phyloP scores from a whole-genome alignment of 2,797 vertebrate genomes.

The Saxicola maurus region DNA sequence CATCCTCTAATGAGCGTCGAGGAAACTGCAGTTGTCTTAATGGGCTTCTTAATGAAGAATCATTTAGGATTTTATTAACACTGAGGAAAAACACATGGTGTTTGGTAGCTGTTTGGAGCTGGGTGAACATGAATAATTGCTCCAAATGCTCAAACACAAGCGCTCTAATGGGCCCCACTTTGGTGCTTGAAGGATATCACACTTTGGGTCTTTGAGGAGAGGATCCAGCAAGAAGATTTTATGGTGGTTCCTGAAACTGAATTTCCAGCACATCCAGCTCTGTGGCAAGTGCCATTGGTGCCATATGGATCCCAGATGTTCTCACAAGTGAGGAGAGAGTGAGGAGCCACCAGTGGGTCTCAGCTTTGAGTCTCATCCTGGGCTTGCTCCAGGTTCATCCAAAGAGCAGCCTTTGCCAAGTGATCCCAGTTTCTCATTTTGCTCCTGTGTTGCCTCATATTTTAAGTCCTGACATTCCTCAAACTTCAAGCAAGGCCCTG shows the following conservation, averaged over 20 bases:
- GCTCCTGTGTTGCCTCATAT: neutral
- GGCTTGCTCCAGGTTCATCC: neutral
- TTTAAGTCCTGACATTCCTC: neutral
- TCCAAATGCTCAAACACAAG: constrained; percentile 37
- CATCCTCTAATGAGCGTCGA: constrained; percentile 68
- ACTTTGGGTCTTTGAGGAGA: neutral
- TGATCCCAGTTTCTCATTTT: neutral
- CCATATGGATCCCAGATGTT: neutral
- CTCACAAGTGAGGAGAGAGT: neutral
- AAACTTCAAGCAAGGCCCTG: neutral
- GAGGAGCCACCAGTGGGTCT: neutral
- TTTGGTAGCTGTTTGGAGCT: constrained; percentile 47
- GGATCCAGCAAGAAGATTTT: neutral
- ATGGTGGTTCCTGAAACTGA: neutral
- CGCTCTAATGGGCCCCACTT: constrained; percentile 20
- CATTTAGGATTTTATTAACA: constrained; percentile 76
- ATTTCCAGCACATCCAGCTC: neutral
- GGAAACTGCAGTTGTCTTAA: constrained; percentile 72
- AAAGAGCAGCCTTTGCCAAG: neutral
- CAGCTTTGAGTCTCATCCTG: neutral
- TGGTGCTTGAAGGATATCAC: constrained; percentile 31
- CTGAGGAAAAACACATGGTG: constrained; percentile 66
- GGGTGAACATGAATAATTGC: constrained; percentile 60
- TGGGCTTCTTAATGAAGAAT: constrained; percentile 76
- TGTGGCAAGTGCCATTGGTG: neutral